Base-by-base conservation (phyloP, 2,113 vertebrate species). In the Anguilla japonica region DNA sequence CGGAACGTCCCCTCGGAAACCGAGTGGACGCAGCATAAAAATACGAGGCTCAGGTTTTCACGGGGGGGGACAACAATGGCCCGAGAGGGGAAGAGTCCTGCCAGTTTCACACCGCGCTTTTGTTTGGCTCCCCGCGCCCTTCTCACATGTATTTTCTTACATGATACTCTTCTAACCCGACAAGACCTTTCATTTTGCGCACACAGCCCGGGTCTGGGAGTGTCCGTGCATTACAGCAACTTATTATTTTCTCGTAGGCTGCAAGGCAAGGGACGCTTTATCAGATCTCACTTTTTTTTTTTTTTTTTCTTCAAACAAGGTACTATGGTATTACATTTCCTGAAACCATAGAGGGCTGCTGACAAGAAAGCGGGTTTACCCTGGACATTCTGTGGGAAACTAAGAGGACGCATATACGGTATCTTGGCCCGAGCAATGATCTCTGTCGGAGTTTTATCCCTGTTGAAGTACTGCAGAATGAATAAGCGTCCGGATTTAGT, bases 61-160 rank as follows among this genome's bases (percentile, higher is more conserved):
- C 5, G 18, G 56, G 14, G 18, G 14, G 14, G 18, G 14, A 75
- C 71, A 34, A 75, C 71, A 75, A 75, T 29, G 71, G 71, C n/a
- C 1, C 8, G 84, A 14, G 78, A 20, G 50, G 26, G 26, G 93
- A 93, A 92, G 89, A 89, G 91, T 91, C 89, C 92, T 89, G 91
- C 89, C 91, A 91, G 91, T 93, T 93, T 92, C 94, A 92, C 91
- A 84, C 90, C 91, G 91, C 90, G 92, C 91, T 91, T 94, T 89
- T 89, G 89, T 90, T 93, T 90, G 87, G 88, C 87, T 84, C 93
- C 92, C 91, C 79, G 90, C 91, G 90, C 88, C 91, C 92, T 94
- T 95, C 94, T 95, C 95, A 95, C 93, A 94, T 96, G 95, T 95
- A 95, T 96, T 95, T 94, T 94, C 94, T 95, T 95, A 94, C 94